A percentile compares a stretch with the other conserved stretches of the same genome.
Conservation (phyloP, 2,888 invertebrate genomes). For the Eulithis testata region DNA sequence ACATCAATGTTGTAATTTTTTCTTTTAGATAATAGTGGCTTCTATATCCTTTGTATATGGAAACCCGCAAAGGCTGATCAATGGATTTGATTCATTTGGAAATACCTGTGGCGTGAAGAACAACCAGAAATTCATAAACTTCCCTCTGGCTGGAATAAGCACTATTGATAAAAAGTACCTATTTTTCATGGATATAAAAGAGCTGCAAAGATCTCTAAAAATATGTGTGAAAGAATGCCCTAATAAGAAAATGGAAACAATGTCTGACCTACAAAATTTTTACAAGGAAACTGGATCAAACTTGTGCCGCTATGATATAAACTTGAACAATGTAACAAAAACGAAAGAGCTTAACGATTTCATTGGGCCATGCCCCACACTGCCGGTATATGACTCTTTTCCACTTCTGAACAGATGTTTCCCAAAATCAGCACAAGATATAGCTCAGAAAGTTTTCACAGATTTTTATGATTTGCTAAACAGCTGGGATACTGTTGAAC, state of each 20-base stretch:
- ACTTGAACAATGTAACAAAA: constrained; percentile 80
- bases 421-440: constrained; percentile 88
- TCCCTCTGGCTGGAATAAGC: constrained; percentile 91
- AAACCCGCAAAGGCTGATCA: constrained; percentile 92
- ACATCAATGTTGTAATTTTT: constrained; percentile 22
- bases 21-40: constrained; percentile 89
- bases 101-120: constrained; percentile 95
- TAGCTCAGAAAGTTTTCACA: constrained; percentile 85
- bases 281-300: constrained; percentile 89
- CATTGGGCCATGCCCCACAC: constrained; percentile 90
- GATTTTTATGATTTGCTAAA: constrained; percentile 93
- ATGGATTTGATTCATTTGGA: constrained; percentile 97
- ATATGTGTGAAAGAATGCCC: constrained; percentile 97
- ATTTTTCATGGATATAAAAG: constrained; percentile 92
- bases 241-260: constrained; percentile 84
- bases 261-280: constrained; percentile 89
- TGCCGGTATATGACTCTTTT: constrained; percentile 91
- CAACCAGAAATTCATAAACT: constrained; percentile 90
- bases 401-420: constrained; percentile 95
- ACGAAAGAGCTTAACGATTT: constrained; percentile 73
- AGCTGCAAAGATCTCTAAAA: constrained; percentile 91
- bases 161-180: constrained; percentile 91
- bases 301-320: constrained; percentile 90
- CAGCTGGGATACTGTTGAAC: constrained; percentile 94
- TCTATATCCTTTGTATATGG: constrained; percentile 95